These are phyloP conservation scores for Accipiter virgatus DNA, from an alignment of 2,113 vertebrate genomes.

Conservation along the genomic window DNA sequence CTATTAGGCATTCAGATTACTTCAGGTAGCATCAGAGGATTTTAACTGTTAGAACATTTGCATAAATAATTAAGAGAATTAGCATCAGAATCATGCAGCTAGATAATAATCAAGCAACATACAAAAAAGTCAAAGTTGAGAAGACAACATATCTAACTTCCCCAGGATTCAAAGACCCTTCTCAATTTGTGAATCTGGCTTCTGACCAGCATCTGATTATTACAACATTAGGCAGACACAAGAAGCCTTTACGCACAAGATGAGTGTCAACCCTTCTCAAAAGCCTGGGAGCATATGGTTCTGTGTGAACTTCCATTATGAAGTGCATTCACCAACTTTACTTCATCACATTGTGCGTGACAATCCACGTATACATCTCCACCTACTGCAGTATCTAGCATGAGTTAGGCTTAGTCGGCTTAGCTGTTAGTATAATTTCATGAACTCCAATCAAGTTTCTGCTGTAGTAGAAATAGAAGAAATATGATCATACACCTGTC, in stretches of 20 bases:
- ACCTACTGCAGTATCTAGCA: not conserved
- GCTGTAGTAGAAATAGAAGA: not conserved
- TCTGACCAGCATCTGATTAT: constrained; percentile 19
- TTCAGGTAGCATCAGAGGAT: constrained; percentile 42
- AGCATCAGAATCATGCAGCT: not conserved
- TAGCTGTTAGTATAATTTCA: not conserved
- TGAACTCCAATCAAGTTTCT: not conserved
- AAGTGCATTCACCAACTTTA: not conserved
- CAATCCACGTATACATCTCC: not conserved
- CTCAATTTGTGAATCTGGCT: not conserved
- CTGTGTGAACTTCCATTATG: not conserved
- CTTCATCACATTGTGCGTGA: not conserved
- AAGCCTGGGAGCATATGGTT: not conserved
- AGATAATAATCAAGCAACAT: not conserved
- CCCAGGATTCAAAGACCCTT: not conserved
- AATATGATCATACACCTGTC: not conserved
- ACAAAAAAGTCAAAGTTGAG: not conserved
- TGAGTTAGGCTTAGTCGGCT: not conserved
- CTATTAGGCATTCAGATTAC: constrained; percentile 31
- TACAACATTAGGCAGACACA: not conserved
- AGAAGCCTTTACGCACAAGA: not conserved
- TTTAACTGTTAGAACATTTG: constrained; percentile 49
- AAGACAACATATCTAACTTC: not conserved
- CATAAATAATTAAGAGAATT: constrained; percentile 65
- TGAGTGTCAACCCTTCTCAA: not conserved